Conservation (phyloP, 1,140 invertebrate species). For the Hypothenemus hampei region DNA sequence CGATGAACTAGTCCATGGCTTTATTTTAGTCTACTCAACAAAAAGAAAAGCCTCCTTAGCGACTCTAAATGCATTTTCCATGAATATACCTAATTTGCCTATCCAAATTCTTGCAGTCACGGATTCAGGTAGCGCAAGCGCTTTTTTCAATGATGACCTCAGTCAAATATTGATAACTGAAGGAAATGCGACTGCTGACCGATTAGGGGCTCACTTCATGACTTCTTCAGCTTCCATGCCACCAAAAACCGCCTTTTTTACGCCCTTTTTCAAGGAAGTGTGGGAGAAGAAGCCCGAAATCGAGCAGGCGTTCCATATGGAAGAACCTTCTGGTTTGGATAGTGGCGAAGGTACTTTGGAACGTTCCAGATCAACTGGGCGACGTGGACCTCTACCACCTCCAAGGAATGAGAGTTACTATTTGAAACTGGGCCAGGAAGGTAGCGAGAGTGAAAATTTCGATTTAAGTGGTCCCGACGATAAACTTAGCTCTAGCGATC, state of each 20-base stretch:
- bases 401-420: constrained; percentile 69
- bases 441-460: constrained; percentile 77
- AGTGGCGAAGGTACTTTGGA: constrained; percentile 68
- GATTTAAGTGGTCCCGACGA: constrained; percentile 56
- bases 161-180: constrained; percentile 88
- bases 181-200: constrained; percentile 87
- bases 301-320: constrained; percentile 87
- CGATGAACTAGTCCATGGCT: constrained; percentile 91
- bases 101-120: constrained; percentile 93
- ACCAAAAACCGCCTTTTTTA: constrained; percentile 88
- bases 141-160: constrained; percentile 87
- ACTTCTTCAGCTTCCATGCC: constrained; percentile 75
- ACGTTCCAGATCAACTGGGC: constrained; percentile 51
- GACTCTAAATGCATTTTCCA: constrained; percentile 89
- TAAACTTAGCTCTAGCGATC: constrained; percentile 56
- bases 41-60: constrained; percentile 92
- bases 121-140: constrained; percentile 75
- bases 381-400: constrained; percentile 52
- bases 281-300: constrained; percentile 95
- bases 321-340: constrained; percentile 66
- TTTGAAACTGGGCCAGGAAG: constrained; percentile 55
- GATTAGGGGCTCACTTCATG: constrained; percentile 88
- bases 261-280: constrained; percentile 92
- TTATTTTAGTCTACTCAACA: constrained; percentile 92
- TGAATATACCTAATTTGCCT: constrained; percentile 89